phyloP scores from a whole-genome alignment of 2,888 invertebrate genomes.

The Altica lythri region DNA sequence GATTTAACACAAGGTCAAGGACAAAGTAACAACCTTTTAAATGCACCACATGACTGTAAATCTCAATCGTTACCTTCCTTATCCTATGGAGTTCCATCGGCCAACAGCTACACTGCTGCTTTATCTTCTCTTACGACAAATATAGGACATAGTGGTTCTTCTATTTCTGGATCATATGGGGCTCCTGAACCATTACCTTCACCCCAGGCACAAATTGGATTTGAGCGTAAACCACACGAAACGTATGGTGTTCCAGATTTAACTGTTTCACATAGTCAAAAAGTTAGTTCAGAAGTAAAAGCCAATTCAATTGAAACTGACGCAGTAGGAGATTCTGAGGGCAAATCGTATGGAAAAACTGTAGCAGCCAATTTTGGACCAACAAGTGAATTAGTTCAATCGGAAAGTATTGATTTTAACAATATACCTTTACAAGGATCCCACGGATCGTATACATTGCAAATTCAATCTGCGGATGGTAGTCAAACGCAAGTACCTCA shows the following conservation, averaged over 20 bases:
- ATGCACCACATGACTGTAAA: constrained; percentile 49
- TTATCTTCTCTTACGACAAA: constrained; percentile 61
- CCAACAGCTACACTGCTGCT: constrained; percentile 62
- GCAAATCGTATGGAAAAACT: constrained; percentile 50
- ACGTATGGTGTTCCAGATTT: constrained; percentile 43
- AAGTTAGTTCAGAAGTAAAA: constrained; percentile 42
- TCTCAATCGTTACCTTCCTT: constrained; percentile 49
- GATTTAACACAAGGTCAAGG: constrained; percentile 42
- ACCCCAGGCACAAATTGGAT: constrained; percentile 38
- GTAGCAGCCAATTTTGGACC: constrained; percentile 52
- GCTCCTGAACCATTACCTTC: constrained; percentile 34
- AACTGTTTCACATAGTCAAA: constrained; percentile 50
- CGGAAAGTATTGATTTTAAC: constrained; percentile 54
- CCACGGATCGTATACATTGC: constrained; percentile 71
- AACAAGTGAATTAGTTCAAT: constrained; percentile 52
- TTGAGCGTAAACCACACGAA: constrained; percentile 45
- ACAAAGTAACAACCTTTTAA: constrained; percentile 17
- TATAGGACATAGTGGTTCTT: constrained; percentile 53
- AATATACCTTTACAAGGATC: constrained; percentile 64
- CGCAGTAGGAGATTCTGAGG: constrained; percentile 39
- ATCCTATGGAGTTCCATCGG: constrained; percentile 57
- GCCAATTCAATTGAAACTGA: constrained; percentile 38
- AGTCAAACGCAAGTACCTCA: constrained; percentile 65
- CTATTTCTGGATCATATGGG: constrained; percentile 47
- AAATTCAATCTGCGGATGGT: constrained; percentile 74